Percentiles rank a stretch among this genome's conserved stretches.
These are phyloP conservation scores for Copidosoma aretas DNA, from an alignment of 2,888 invertebrate species.

Conservation along the genomic window DNA sequence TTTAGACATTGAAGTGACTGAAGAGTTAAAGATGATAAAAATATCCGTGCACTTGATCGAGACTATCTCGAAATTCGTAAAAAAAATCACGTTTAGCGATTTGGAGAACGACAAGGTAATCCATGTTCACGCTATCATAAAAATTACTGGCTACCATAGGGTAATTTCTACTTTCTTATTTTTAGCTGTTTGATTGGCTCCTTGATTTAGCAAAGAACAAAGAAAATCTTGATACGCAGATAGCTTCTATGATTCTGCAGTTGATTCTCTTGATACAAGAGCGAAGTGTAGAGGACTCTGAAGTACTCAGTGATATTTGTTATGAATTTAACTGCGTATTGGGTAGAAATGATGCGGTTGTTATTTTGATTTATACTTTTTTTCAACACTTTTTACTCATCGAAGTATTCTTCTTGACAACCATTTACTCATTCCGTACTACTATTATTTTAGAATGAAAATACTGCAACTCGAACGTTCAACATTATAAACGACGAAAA, in stretches of 20 bases:
- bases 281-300: conserved; percentile 47
- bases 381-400: background rate
- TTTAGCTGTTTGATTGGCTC: conserved; percentile 50
- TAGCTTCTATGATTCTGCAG: conserved; percentile 48
- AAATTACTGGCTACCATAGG: background rate
- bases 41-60: conserved; percentile 52
- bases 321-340: conserved; percentile 60
- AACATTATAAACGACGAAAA: conserved; percentile 60
- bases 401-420: background rate
- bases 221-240: conserved; percentile 43
- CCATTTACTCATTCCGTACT: conserved; percentile 12
- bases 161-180: conserved; percentile 5
- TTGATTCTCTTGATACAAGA: conserved; percentile 54
- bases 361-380: conserved; percentile 19
- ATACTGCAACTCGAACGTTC: conserved; percentile 43
- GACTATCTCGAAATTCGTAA: conserved; percentile 50
- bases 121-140: background rate
- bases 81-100: conserved; percentile 50
- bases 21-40: conserved; percentile 46
- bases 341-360: conserved; percentile 63
- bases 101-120: conserved; percentile 40
- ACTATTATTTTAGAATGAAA: conserved; percentile 40
- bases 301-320: conserved; percentile 60
- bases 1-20: conserved; percentile 47
- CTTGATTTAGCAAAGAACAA: conserved; percentile 45